A percentile compares a stretch with the other conserved stretches of the same genome.
phyloP scores from a whole-genome alignment of 1,140 invertebrate genomes.

The Ostrea edulis region DNA sequence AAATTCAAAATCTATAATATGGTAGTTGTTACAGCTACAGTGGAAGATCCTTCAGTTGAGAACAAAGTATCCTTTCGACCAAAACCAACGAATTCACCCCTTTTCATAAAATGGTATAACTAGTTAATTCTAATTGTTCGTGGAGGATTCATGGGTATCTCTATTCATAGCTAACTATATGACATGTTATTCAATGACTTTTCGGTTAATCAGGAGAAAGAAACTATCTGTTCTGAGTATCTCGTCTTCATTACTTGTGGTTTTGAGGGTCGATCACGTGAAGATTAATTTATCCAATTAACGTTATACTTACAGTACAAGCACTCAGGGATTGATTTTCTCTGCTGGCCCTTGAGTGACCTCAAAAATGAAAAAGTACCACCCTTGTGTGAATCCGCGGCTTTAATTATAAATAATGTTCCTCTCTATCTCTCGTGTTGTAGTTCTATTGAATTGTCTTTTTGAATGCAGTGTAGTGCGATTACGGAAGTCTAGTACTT shows the following conservation, averaged over 20 bases:
- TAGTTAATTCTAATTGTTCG: no score
- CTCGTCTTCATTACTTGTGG: not conserved
- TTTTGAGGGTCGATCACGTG: not conserved
- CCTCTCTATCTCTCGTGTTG: not conserved
- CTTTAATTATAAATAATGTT: constrained; percentile 9
- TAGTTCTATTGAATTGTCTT: not conserved
- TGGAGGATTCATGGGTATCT: no score
- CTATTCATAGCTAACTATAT: no score
- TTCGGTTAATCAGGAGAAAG: not conserved
- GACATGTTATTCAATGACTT: no score
- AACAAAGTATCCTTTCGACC: no score
- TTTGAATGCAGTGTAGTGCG: not conserved
- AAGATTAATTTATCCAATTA: constrained; percentile 21
- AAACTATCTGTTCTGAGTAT: not conserved
- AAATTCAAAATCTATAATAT: no score
- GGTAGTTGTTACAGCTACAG: no score
- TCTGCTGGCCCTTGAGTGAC: constrained; percentile 3
- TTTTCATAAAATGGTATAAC: no score
- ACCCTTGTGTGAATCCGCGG: not conserved
- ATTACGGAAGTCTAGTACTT: no score
- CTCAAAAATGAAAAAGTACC: constrained; percentile 16
- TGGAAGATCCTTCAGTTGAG: no score
- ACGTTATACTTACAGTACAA: not conserved
- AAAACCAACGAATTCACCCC: no score
- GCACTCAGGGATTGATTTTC: not conserved